Evolutionary conservation across 2,797 vertebrate genomes (phyloP).

Genomic region (Sphaeramia orbicularis): DNA sequence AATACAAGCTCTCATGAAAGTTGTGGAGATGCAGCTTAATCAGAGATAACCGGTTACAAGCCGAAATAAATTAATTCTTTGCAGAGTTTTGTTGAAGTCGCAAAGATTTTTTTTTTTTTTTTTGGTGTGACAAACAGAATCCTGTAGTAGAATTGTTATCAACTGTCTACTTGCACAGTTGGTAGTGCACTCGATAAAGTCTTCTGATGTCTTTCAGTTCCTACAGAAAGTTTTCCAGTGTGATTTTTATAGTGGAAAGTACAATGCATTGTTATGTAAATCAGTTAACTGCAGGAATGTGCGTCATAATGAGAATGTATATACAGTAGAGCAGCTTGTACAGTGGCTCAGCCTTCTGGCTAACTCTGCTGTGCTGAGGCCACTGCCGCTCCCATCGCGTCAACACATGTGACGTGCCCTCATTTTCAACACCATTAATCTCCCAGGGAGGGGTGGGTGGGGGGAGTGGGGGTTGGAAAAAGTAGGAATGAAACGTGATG

Average conservation of each 20-base stretch:
- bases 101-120: not conserved
- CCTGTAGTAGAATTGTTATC: too few relatives aligned
- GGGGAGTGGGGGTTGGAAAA: not conserved
- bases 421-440: constrained; percentile 76
- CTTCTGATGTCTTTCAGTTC: constrained; percentile 8
- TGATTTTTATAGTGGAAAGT: too few relatives aligned
- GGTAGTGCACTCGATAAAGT: not conserved
- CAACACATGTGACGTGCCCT: constrained; percentile 71
- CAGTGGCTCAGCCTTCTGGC: constrained; percentile 43
- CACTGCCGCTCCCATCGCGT: constrained; percentile 53
- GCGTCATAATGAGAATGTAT: constrained; percentile 21
- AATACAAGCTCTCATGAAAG: constrained; percentile 5
- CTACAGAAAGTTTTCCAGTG: constrained; percentile 8
- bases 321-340: constrained; percentile 48
- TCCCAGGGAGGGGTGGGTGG: constrained; percentile 3
- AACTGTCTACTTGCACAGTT: too few relatives aligned
- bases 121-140: too few relatives aligned
- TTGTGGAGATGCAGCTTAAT: constrained; percentile 21
- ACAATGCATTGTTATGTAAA: too few relatives aligned
- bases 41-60: constrained; percentile 26
- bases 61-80: constrained; percentile 16
- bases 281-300: constrained; percentile 18
- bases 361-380: constrained; percentile 39
- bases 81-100: not conserved
- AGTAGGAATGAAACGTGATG: constrained; percentile 39